phyloP scores from a whole-genome alignment of 2,888 invertebrate species.

The Andrena chrysosceles region DNA sequence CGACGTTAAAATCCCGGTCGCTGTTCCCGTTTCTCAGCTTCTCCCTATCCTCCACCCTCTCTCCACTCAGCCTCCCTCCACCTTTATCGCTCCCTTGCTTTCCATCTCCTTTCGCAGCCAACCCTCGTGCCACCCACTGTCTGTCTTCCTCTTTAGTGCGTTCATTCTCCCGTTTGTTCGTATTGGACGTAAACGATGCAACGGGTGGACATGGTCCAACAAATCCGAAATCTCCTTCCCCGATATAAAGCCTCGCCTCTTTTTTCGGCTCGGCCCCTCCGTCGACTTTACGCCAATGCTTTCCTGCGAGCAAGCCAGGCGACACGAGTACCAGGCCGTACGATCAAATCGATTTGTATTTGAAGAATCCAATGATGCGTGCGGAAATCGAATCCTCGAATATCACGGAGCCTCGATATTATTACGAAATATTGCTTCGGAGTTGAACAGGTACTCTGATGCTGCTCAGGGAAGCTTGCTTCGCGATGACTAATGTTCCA shows the following conservation, averaged over 20 bases:
- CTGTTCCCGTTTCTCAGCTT: slow-evolving; percentile 77
- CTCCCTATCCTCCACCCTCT: slow-evolving; percentile 44
- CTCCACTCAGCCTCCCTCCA: slow-evolving; percentile 43
- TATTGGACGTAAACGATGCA: slow-evolving; percentile 79
- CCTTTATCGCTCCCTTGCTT: slow-evolving; percentile 64
- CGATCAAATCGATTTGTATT: slow-evolving; percentile 56
- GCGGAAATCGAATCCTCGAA: slow-evolving; percentile 43
- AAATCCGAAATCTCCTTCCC: slow-evolving; percentile 77
- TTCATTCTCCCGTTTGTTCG: slow-evolving; percentile 70
- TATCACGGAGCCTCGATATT: slow-evolving; percentile 21
- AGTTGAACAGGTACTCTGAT: neutral
- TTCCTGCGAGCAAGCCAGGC: slow-evolving; percentile 58
- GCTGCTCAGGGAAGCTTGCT: neutral
- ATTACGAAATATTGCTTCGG: neutral
- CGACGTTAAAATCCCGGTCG: slow-evolving; percentile 80
- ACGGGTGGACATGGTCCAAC: slow-evolving; percentile 76
- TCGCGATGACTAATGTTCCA: neutral
- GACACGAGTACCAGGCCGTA: slow-evolving; percentile 50
- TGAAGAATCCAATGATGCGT: slow-evolving; percentile 51
- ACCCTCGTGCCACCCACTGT: slow-evolving; percentile 55
- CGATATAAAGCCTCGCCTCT: slow-evolving; percentile 69
- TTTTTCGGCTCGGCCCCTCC: slow-evolving; percentile 66
- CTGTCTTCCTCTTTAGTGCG: slow-evolving; percentile 58
- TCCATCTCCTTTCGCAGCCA: slow-evolving; percentile 34
- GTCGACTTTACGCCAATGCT: slow-evolving; percentile 69